Base-by-base conservation (phyloP, 2,797 vertebrate genomes). In the Monodelphis domestica region DNA sequence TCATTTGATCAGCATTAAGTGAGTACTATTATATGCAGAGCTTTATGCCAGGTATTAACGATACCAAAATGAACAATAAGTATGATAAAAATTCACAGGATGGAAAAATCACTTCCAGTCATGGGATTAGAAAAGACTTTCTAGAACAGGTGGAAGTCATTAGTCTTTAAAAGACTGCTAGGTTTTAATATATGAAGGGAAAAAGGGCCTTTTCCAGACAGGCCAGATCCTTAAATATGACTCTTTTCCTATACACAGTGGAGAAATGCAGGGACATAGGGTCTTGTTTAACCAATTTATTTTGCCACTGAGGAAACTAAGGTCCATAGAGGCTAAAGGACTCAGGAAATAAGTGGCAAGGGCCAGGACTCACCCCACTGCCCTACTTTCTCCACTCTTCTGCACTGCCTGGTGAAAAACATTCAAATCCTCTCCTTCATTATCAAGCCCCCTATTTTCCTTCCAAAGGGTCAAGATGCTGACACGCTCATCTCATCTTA, bases 401-500 rank as follows among this genome's bases (percentile, higher is more conserved):
- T 38, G 5, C 17, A 26, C 9, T 84, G 7, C 38, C 38, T 21
- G 45, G 0, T 84, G 38, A 84, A 50, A 84, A 84, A 84, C 38
- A 45, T 45, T 84, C 38, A 26, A 24, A 30, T 90, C 15, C 59
- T 91, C 53, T 55, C 56, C 93, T 26, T 55, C 89, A 70, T 92
- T 89, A 89, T 54, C 54, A 93, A 95, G 89, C 93, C 50, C 14
- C 38, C 91, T 93, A 38, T 89, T 91, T 91, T 94, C 57, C 63
- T 88, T 26, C 6, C 56, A 88, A 54, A 88, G 14, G 57, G n/a
- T 94, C 30, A 33, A 90, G 89, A 33, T 55, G 15, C 26, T 45
- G 59, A 54, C 30, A 53, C 89, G 30, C 29, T 96, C 88, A 93
- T 51, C 12, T 87, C 1, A 2, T 7, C 5, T 26, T 45, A 78